Evolutionary conservation across 2,888 invertebrate genomes (phyloP), one percentile per base, ranked within the genome.

Genomic region (Cremastobaeus sp.): DNA sequence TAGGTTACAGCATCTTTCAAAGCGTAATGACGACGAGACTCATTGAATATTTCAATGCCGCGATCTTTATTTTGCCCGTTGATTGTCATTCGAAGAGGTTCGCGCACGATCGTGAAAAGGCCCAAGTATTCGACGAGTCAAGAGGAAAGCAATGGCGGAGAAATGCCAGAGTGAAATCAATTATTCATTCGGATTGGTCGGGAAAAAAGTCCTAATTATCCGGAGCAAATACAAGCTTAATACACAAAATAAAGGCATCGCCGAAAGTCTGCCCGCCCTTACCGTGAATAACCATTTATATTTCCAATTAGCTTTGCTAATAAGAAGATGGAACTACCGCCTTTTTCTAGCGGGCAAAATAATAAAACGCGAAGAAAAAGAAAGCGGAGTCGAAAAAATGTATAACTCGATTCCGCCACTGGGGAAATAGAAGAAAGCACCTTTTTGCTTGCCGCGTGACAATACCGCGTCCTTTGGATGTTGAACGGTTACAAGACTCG

Each of bases 301-400:
- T 87, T 87, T 87, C 86, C 87, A 87, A 87, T 87, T 87, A 87
- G 86, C 87, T 87, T 87, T 86, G 86, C 87, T 87, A 87, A 87
- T 87, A 87, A 87, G 86, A 86, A 86, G 86, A 84, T 85, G 86
- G 83, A 83, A 84, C 83, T 83, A 85, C 85, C 82, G 85, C 85
- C 68, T 77, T 69, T n/a, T 70, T 78, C 80, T 83, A 82, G 84
- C 83, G 83, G 59, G 21, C 37, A 47, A 11, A 32, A 32, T 6
- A 3, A 32, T 59, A 57, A 59, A 37, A 37, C 4, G 5, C 12
- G 3, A 12, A 37, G 4, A 37, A 37, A 37, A 37, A 37, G 3
- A 14, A 14, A 70, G 66, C 55, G 68, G 60, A 74, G 69, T 73
- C 75, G 69, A 85, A 83, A 32, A 85, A 86, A 86, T 87, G 86